Base-by-base conservation (phyloP, 2,888 invertebrate genomes). In the Ecliptopera silaceata region DNA sequence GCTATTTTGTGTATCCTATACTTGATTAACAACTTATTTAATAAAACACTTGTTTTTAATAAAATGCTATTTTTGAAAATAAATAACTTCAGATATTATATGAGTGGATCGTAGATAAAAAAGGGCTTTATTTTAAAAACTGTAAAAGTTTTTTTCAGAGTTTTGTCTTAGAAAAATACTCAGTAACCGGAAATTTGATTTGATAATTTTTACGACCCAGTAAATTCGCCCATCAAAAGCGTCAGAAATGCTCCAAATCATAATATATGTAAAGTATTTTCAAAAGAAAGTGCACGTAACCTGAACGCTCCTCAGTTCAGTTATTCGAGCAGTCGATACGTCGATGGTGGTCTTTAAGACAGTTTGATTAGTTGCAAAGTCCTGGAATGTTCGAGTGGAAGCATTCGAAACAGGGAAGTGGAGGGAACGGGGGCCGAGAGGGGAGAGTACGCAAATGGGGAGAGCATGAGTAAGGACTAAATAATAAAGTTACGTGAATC, bases 291-390 rank as follows among this genome's bases (percentile, higher is more conserved):
- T 59, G 58, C 58, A 41, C 52, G 61, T 57, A 68, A 56, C 64
- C 54, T 58, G 69, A 61, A 70, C 71, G 55, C 18, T 36, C 50
- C 56, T 57, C 45, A 65, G 68, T 68, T 66, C 68, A 75, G 77
- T 75, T 76, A 80, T 83, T 82, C 73, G 74, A 75, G 44, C 75
- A 81, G 80, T 80, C 80, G 80, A 84, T 84, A 79, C 75, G 80
- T 81, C 72, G 75, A 71, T 77, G 79, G 77, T 78, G 79, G 80
- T 74, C 80, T 77, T 79, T 80, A 82, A 86, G 84, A 81, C 82
- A 82, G 75, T 86, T 87, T 85, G 86, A 86, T 86, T 83, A 85
- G 81, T 86, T 85, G 73, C 71, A 71, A 82, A 84, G 70, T 83
- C 79, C 61, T 57, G 70, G 76, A 69, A 68, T 69, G 64, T 47